Evolutionary conservation across 2,888 invertebrate genomes (phyloP).

Genomic region (Conchocele bisecta): DNA sequence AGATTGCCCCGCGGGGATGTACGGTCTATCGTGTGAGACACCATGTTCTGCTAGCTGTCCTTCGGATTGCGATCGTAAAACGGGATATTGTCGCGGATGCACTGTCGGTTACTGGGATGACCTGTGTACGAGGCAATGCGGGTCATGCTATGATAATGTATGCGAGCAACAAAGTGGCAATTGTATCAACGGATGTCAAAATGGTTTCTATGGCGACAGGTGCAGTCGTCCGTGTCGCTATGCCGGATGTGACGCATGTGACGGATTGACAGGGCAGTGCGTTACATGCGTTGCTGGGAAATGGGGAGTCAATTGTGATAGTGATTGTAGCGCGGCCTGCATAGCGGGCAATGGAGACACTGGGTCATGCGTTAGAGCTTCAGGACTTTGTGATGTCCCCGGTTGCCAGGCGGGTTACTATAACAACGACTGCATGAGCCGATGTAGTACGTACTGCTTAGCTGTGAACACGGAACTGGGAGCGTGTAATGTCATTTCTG

Average conservation of each 20-base stretch:
- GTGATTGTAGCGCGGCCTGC: constrained; percentile 31
- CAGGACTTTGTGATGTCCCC: constrained; percentile 17
- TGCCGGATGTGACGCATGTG: constrained; percentile 16
- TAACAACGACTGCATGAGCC: not conserved
- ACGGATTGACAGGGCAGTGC: constrained; percentile 5
- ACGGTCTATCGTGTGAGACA: constrained; percentile 26
- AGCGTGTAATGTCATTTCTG: constrained; percentile 20
- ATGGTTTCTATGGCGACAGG: constrained; percentile 18
- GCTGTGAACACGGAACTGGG: not conserved
- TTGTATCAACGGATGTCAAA: constrained; percentile 9
- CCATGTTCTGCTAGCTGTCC: constrained; percentile 23
- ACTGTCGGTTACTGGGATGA: constrained; percentile 5
- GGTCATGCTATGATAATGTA: constrained; percentile 3
- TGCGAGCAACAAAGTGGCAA: constrained; percentile 30
- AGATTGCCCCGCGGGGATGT: no score
- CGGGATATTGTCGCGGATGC: constrained; percentile 9
- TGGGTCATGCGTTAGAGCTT: constrained; percentile 15
- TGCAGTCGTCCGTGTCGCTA: constrained; percentile 4
- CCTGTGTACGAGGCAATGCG: constrained; percentile 16
- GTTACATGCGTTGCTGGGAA: constrained; percentile 9
- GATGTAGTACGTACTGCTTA: constrained; percentile 21
- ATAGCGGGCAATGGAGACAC: not conserved
- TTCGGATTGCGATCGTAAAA: constrained; percentile 19
- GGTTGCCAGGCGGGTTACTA: constrained; percentile 20
- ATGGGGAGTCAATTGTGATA: constrained; percentile 12